Evolutionary conservation across 2,113 vertebrate genomes (phyloP), one percentile per base, ranked within the genome.

Genomic region (Mastomys coucha): DNA sequence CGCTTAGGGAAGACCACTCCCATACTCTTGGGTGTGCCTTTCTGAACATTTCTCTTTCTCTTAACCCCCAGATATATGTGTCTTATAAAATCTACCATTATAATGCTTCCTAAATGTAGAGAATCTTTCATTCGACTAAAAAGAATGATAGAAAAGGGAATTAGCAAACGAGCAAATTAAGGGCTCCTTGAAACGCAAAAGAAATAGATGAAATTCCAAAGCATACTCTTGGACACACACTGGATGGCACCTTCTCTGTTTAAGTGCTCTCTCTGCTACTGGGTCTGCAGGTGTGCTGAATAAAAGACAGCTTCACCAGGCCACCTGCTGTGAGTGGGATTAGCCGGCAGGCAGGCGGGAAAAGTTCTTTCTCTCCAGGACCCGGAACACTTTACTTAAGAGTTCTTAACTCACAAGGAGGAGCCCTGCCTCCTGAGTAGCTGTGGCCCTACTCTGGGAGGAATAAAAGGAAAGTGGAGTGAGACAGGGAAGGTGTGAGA

Each of bases 341-440:
- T 31, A 80, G 70, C 53, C 60, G 49, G 73, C 9, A 0, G 13
- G 28, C 63, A 67, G 56, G 78, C 7, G 0, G 8, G 31, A 19
- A 53, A 22, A 49, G 26, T 92, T 70, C 77, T 49, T 80, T 93
- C 69, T 49, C 73, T 49, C 45, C 60, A 13, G 2, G 84, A 81
- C 84, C 12, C 88, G 77, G 87, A 24, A 90, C 76, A 93, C 91
- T 93, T 88, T 5, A 17, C 76, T 82, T 45, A 89, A 97, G 97
- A 9, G 82, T 92, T 80, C 56, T 96, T 72, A 36, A 10, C 7
- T 45, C 3, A 1, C 45, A 58, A 89, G 91, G 93, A 88, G 87
- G 39, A 31, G 14, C 3, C 0, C 28, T 0, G 2, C 36, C n/a
- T 87, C 20, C 65, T 89, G 26, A 22, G 65, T 36, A 26, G 39